These are phyloP conservation scores for Torymus tubicola DNA, from an alignment of 2,888 invertebrate genomes.

Conservation along the genomic window DNA sequence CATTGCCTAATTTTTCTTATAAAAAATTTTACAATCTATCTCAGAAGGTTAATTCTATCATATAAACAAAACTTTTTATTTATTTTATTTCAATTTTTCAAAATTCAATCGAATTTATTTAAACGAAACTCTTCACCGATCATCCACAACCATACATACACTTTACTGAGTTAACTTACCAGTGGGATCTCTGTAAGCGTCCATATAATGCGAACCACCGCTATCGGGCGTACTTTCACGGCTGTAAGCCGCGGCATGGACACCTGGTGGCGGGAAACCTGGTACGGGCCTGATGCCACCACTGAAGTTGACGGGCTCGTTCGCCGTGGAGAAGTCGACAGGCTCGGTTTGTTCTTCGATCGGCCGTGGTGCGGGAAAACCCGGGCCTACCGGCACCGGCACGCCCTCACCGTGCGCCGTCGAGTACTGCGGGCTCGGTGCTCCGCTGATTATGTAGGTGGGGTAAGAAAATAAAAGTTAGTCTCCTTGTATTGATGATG, in stretches of 20 bases:
- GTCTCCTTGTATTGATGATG: too few relatives aligned
- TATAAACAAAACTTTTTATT: too few relatives aligned
- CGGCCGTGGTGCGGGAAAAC: constrained; percentile 79
- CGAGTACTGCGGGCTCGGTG: constrained; percentile 81
- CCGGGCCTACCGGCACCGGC: constrained; percentile 78
- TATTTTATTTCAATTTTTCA: too few relatives aligned
- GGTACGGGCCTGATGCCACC: constrained; percentile 78
- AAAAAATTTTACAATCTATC: too few relatives aligned
- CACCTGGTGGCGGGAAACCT: constrained; percentile 82
- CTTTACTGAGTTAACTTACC: constrained; percentile 78
- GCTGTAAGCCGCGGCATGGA: constrained; percentile 81
- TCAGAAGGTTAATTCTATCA: too few relatives aligned
- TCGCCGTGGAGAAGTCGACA: constrained; percentile 84
- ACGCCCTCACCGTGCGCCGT: constrained; percentile 77
- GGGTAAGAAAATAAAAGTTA: too few relatives aligned
- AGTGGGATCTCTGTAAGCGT: constrained; percentile 90
- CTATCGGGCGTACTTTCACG: constrained; percentile 93
- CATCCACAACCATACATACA: too few relatives aligned
- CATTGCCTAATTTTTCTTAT: too few relatives aligned
- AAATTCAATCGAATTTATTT: too few relatives aligned
- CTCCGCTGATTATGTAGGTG: constrained; percentile 72
- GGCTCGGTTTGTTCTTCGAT: constrained; percentile 84
- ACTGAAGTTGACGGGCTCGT: constrained; percentile 81
- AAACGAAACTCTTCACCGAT: too few relatives aligned
- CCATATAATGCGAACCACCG: constrained; percentile 92